These are phyloP conservation scores for Teinopalpus imperialis DNA, from an alignment of 2,888 invertebrate species.

Conservation along the genomic window DNA sequence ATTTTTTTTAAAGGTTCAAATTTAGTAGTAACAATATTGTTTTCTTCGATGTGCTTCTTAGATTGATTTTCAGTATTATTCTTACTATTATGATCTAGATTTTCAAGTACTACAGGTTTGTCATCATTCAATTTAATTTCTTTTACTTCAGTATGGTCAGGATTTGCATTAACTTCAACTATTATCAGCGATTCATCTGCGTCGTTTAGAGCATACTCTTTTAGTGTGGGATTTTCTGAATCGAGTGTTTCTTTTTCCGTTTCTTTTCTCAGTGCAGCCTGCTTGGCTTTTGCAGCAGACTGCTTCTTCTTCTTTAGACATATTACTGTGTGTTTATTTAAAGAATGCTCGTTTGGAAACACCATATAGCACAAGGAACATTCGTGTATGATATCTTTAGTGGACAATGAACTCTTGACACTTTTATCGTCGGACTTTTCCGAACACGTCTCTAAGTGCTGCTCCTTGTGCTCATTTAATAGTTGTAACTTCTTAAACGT, in stretches of 20 bases:
- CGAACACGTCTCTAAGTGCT: constrained; percentile 64
- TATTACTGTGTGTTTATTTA: constrained; percentile 65
- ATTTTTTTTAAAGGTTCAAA: constrained; percentile 3
- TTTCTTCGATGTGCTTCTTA: neutral
- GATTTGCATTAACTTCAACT: constrained; percentile 26
- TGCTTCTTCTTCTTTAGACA: constrained; percentile 71
- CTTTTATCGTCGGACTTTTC: constrained; percentile 74
- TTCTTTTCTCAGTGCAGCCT: constrained; percentile 37
- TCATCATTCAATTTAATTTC: constrained; percentile 32
- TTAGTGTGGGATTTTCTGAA: constrained; percentile 30
- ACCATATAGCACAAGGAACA: constrained; percentile 79
- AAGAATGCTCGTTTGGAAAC: constrained; percentile 75
- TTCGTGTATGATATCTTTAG: constrained; percentile 77
- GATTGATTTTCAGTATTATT: neutral
- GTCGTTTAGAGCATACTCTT: constrained; percentile 15
- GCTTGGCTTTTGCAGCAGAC: constrained; percentile 45
- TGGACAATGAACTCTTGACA: constrained; percentile 64
- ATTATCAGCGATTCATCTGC: constrained; percentile 21
- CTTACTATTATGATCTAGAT: neutral
- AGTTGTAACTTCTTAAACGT: constrained; percentile 70
- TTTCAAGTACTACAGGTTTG: constrained; percentile 1
- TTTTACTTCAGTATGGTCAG: neutral
- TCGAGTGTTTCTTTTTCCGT: constrained; percentile 31
- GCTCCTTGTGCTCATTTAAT: constrained; percentile 73
- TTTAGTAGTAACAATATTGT: neutral